Base-by-base conservation (phyloP, 2,113 vertebrate genomes). In the Chiloscyllium plagiosum region DNA sequence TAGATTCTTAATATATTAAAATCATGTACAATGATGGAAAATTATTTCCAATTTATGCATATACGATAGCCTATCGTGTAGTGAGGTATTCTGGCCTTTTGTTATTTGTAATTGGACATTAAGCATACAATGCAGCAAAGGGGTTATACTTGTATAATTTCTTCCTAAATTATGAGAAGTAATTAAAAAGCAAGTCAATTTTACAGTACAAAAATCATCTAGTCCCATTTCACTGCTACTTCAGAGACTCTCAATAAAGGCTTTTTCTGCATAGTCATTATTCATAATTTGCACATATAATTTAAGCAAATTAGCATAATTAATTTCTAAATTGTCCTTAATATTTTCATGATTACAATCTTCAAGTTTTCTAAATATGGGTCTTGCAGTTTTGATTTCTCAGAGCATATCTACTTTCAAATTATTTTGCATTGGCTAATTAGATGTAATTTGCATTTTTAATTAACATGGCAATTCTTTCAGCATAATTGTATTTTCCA, bases 211-310 rank as follows among this genome's bases (percentile, higher is more conserved):
- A 50, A 72, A 95, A 95, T 42, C 50, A 26, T 95, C 94, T 95
- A 76, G 10, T 50, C 94, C 70, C 24, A 95, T 95, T 72, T 42
- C 94, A 76, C 94, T 47, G 6, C 94, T 95, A 72, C 94, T 95
- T 95, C 94, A 95, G 94, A 95, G 94, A 70, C 42, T 95, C 93
- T 72, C 69, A 95, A 95, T 95, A 95, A 95, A 72, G 94, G 68
- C 94, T 76, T 95, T 61, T 72, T 76, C 68, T 52, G 68, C 94
- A 50, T 20, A 72, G 94, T 95, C 94, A 95, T 95, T 95, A 95
- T 52, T 76, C 47, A 42, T 95, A 72, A 95, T 95, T 95, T 95
- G 94, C 94, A 95, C 72, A 95, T 95, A 72, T 72, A 72, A 70
- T 72, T 95, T 72, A 95, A 42, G 4, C 69, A 72, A 95, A 76